Conservation (phyloP, 2,113 vertebrate genomes). For the Thalassarche chlororhynchos region DNA sequence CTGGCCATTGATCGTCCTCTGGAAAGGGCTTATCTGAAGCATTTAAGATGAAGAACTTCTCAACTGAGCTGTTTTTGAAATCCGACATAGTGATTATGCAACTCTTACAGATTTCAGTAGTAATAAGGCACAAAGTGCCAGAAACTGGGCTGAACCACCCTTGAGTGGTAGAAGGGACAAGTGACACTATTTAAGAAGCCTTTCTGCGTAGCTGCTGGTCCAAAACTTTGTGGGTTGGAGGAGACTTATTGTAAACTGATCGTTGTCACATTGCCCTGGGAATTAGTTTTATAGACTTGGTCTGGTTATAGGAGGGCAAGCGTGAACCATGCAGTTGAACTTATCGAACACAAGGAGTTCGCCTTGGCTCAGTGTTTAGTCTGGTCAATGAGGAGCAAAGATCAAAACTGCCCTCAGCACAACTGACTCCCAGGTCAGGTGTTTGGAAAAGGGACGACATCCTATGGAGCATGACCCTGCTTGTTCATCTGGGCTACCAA, state of each 20-base stretch:
- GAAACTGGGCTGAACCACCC: background rate
- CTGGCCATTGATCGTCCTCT: background rate
- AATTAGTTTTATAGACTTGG: background rate
- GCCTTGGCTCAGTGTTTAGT: accelerated
- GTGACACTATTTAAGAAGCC: background rate
- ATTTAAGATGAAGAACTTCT: background rate
- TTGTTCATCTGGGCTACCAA: background rate
- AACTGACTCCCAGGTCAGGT: background rate
- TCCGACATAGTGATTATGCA: background rate
- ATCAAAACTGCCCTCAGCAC: background rate
- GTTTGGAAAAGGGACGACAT: background rate
- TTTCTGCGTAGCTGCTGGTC: background rate
- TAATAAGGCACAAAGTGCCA: background rate
- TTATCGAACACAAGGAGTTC: background rate
- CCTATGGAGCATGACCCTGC: background rate
- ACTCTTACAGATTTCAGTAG: background rate
- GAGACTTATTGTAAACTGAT: background rate
- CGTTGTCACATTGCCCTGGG: background rate
- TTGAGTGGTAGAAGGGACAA: background rate
- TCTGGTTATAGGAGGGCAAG: background rate
- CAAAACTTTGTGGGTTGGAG: background rate
- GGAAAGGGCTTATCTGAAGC: background rate
- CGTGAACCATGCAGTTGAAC: background rate
- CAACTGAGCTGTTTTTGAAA: background rate
- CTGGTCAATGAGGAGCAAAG: background rate